Base-by-base conservation (phyloP, 2,888 invertebrate species). In the Acleris cristana region DNA sequence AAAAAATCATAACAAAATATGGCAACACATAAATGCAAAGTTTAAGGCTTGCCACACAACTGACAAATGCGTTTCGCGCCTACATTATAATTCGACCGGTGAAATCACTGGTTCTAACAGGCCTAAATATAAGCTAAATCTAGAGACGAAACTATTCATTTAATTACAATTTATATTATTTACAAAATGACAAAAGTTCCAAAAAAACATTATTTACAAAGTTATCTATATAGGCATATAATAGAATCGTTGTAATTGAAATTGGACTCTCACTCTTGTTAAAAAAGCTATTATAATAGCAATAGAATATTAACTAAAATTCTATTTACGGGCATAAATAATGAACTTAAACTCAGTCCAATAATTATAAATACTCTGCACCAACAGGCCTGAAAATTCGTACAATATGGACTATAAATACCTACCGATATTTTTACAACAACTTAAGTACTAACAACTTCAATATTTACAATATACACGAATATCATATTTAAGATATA, bases 241-340 rank as follows among this genome's bases (percentile, higher is more conserved):
- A 58, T 58, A 62, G 48, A 72, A 74, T 83, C 84, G 82, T 83
- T 83, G 83, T 83, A 76, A 74, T 77, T 75, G 69, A 74, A 71
- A 76, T 77, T 79, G 82, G 82, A 84, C 80, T 75, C 73, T 71
- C 67, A 70, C 23, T 73, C 71, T 64, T 70, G 66, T 70, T 64
- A 26, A 23, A 53, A 16, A 16, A 19, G 18, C 48, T 54, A 52
- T 26, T 69, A 56, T 8, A 48, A 48, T 48, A 48, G 34, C 53
- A 19, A 48, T 54, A 48, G 16, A 45, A 52, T 18, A 40, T 23
- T n/a, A 26, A 58, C 23, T 30, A 48, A 48, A 18, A 48, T n/a
- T 14, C n/a, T n/a, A 6, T n/a, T 48, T 18, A 6, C 18, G 16
- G 18, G n/a, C 48, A 48, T 18, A 16, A 48, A 16, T 18, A 48